Percentiles rank a stretch among this genome's conserved stretches.
Evolutionary conservation across 2,113 vertebrate genomes (phyloP).

Genomic region (Gymnogyps californianus): DNA sequence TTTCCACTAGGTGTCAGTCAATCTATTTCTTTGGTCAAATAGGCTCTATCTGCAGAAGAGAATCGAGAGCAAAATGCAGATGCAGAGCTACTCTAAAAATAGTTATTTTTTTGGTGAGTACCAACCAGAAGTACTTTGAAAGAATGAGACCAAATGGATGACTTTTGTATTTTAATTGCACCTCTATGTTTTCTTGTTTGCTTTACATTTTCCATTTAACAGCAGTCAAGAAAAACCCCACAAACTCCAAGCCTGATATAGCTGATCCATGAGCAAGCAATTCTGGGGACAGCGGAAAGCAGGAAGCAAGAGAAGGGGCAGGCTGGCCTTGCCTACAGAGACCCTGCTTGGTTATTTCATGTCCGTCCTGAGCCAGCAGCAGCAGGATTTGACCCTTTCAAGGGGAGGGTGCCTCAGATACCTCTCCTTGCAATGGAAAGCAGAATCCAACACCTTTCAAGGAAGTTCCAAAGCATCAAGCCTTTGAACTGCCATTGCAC

Average conservation of each 20-base stretch:
- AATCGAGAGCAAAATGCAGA: background rate
- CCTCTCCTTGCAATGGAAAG: background rate
- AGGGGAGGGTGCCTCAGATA: background rate
- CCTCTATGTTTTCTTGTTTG: background rate
- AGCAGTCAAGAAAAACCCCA: background rate
- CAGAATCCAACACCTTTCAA: background rate
- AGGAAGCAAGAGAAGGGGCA: background rate
- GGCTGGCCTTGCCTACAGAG: background rate
- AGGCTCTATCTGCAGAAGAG: background rate
- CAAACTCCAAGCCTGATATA: background rate
- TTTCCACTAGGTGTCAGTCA: conserved; percentile 59
- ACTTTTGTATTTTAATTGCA: background rate
- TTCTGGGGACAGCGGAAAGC: background rate
- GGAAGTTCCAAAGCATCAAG: background rate
- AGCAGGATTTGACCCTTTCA: background rate
- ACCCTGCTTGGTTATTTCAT: background rate
- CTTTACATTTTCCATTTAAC: background rate
- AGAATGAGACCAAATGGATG: background rate
- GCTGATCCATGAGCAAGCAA: background rate
- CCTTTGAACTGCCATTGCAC: background rate
- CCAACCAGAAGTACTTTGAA: background rate
- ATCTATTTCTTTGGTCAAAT: background rate
- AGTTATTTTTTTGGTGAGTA: background rate
- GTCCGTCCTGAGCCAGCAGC: background rate
- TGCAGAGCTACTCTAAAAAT: background rate